Evolutionary conservation across 2,888 invertebrate genomes (phyloP).

Genomic region (Synergus japonicus): DNA sequence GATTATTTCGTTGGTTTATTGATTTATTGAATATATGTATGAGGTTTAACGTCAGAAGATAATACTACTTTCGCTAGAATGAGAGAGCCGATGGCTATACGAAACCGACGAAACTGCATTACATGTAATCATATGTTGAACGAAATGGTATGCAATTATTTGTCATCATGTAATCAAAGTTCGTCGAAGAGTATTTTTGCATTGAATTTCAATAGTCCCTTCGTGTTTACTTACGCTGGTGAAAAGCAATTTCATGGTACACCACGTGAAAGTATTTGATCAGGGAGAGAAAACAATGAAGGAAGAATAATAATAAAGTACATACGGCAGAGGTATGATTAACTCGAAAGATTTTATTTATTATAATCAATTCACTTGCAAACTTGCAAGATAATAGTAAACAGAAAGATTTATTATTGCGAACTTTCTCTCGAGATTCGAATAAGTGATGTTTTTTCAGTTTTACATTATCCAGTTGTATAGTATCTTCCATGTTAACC

Average conservation of each 20-base stretch:
- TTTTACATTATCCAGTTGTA: no score
- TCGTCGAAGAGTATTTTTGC: neutral
- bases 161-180: neutral
- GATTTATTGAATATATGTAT: neutral
- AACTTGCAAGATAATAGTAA: neutral
- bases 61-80: neutral
- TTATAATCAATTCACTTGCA: neutral
- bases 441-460: no score
- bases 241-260: neutral
- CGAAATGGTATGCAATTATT: neutral
- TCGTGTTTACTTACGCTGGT: neutral
- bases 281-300: no score
- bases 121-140: neutral
- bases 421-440: no score
- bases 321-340: neutral
- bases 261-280: no score
- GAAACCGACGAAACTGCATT: neutral
- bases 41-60: neutral
- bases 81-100: neutral
- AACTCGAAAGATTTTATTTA: neutral
- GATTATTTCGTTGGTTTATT: no score
- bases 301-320: no score
- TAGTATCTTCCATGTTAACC: no score
- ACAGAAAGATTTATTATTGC: neutral
- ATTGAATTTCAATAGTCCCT: neutral